Evolutionary conservation across 2,113 vertebrate genomes (phyloP), one percentile per base, ranked within the genome.

Genomic region (Tetraodon nigroviridis): DNA sequence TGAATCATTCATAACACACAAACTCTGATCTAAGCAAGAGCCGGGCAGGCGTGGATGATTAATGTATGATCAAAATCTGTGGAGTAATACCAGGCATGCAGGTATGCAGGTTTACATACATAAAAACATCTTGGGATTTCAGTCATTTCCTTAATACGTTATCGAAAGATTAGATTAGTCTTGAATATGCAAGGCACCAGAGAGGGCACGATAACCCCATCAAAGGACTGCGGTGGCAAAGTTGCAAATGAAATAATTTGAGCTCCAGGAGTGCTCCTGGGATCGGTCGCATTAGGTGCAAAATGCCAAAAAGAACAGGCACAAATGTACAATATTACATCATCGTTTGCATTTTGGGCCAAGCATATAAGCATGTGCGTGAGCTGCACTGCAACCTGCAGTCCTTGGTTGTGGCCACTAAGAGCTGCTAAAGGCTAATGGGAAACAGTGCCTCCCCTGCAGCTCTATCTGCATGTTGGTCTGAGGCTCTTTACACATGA

Each of bases 351-450:
- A 37, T 37, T 27, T 37, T 10, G 8, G 32, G 4, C 8, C 32
- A 7, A 37, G 32, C 37, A 55, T 6, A 13, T n/a, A 14, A 17
- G 19, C 17, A 50, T 47, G 18, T 29, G 17, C 20, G 0, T 40
- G 6, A 19, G 40, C 29, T 18, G 20, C 37, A 41, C 27, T 53
- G 7, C 45, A 15, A 10, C 46, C 10, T 73, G 75, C 68, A 79
- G 12, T 53, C 4, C 8, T 42, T 4, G 7, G 1, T 15, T 46
- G 14, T 48, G 54, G 46, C 79, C 86, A 87, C 80, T 64, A 44
- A 37, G 82, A 58, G 84, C 73, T 42, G 79, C 77, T 81, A 32
- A 58, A 83, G 79, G 27, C 57, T 45, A 81, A 71, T 48, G 70
- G 63, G 78, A 18, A 47, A 47, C 18, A 3, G 3, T n/a, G 32